Evolutionary conservation across 1,140 invertebrate species (phyloP).

Genomic region (Euura lappo): DNA sequence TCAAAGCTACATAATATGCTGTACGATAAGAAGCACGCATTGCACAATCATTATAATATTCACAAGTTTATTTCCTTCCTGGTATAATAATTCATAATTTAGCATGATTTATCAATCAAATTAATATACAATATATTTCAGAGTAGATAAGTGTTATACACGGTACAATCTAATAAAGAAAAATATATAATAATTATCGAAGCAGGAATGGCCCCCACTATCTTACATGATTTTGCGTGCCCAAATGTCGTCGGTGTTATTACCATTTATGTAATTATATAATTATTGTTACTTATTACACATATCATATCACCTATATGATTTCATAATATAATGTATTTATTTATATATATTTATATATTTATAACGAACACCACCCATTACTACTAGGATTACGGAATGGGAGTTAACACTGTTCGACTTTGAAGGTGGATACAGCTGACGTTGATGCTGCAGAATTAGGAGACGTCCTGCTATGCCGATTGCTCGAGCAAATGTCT

Average conservation of each 20-base stretch:
- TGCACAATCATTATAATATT: conserved; percentile 40
- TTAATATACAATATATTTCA: conserved; percentile 57
- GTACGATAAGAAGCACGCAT: neutral
- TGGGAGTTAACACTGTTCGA: conserved; percentile 44
- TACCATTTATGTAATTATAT: conserved; percentile 39
- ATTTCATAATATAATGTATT: conserved; percentile 50
- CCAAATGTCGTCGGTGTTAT: conserved; percentile 50
- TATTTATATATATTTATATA: conserved; percentile 55
- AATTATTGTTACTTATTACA: conserved; percentile 53
- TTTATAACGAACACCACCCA: conserved; percentile 61
- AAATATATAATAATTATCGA: conserved; percentile 51
- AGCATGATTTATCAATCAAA: conserved; percentile 54
- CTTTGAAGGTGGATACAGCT: neutral
- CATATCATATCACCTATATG: conserved; percentile 55
- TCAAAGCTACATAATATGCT: conserved; percentile 2
- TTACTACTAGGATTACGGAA: conserved; percentile 60
- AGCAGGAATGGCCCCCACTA: conserved; percentile 58
- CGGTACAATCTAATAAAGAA: conserved; percentile 51
- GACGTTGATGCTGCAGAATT: neutral
- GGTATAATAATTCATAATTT: conserved; percentile 54
- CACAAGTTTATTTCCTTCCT: conserved; percentile 48
- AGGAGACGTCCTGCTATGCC: conserved; percentile 23
- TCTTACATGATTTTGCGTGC: conserved; percentile 59
- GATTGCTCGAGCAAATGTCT: conserved; percentile 46
- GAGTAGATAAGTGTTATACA: conserved; percentile 51